Evolutionary conservation across 2,797 vertebrate genomes (phyloP), one percentile per base, ranked within the genome.

Genomic region (Phalloptychus januarius): DNA sequence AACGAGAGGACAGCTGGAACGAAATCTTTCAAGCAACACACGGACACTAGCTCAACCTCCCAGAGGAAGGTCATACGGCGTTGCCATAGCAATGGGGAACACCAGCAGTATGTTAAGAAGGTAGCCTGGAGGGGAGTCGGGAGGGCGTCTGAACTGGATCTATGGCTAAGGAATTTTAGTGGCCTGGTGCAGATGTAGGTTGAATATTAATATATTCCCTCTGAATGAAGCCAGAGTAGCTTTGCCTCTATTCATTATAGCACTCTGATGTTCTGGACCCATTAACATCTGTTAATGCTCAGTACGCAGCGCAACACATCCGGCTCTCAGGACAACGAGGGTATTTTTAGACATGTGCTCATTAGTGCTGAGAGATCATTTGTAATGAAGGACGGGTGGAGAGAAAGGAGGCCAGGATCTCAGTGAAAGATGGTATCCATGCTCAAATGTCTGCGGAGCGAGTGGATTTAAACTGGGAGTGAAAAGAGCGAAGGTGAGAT

Each of bases 261-360:
- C 77, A 75, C 85, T 90, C 87, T 88, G 91, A 91, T 91, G 91
- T 90, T 91, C 86, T 80, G 79, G 89, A 93, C 90, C 90, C 90
- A 94, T 95, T 95, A 95, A 95, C 93, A 95, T 94, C 90, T 94
- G 92, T 92, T 92, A 90, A 91, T 91, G 91, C 91, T 90, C 93
- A 90, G 85, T 80, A 81, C 74, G 78, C 89, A 91, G 81, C 80
- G 83, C 86, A 91, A 94, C 93, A 93, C 89, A 92, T 89, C 86
- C 85, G 86, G 89, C 86, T 89, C 90, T 91, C 87, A 88, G 92
- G 92, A 92, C 87, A 86, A 84, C 88, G 73, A 86, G 87, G 87
- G 88, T 96, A 95, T 95, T 95, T 95, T 94, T 96, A 95, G 95
- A 93, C 92, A 69, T 87, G 92, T 89, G 87, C 93, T 95, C 94